Evolutionary conservation across 1,140 invertebrate genomes (phyloP), one percentile per base, ranked within the genome.

Genomic region (Penaeus chinensis): DNA sequence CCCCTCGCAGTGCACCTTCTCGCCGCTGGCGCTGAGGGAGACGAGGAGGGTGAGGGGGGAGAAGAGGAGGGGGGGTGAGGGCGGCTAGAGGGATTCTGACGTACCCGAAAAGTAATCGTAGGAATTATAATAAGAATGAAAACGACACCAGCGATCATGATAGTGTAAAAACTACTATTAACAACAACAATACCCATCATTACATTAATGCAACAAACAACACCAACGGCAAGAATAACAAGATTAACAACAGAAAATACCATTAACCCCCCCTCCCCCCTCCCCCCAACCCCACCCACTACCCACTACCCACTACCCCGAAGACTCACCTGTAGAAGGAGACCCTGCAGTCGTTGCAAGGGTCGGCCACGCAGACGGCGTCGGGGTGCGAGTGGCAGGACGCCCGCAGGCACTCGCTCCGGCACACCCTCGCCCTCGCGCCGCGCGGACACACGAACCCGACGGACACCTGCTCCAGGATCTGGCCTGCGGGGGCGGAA

Each of bases 361-460:
- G 92, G 89, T 93, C 92, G 82, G 92, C 91, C 19, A 91, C 90
- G 88, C 93, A 93, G 60, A 93, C 90, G 20, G 93, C 93, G 77
- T 92, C 90, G 10, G 92, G 92, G 85, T 93, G 91, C n/a, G 90
- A 87, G 20, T 87, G 89, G 88, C 93, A 93, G 7, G 86, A 81
- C 11, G 92, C 91, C 37, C 90, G 88, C 0, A 92, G 89, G 88
- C 93, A 93, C 89, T 93, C 89, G 54, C 91, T 89, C 24, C 69
- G 89, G 84, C 92, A 93, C 42, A 93, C 91, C 63, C 89, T 90
- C 13, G 92, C 91, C 66, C 90, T 78, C 54, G 89, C 87, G 2
- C 89, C 90, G 3, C 84, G 82, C n/a, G 90, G 85, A 82, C 92
- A 92, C 37, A 92, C 86, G n/a, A 90, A 89, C 3, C 90, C 90